These are phyloP conservation scores for Haplochromis burtoni DNA, from an alignment of 2,113 vertebrate genomes.

Conservation along the genomic window DNA sequence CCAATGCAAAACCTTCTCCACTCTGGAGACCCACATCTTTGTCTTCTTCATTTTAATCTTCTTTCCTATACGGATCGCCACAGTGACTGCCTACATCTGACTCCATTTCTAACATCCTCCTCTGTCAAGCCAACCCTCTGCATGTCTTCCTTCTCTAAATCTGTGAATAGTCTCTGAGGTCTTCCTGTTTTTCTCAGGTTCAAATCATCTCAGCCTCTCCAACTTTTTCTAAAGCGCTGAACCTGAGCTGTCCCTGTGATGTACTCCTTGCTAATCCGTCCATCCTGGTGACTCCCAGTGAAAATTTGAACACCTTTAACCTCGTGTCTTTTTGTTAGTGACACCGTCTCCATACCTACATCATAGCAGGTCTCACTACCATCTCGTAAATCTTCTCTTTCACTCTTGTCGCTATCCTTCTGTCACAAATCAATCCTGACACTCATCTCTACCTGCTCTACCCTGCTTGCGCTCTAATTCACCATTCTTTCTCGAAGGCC, in stretches of 20 bases:
- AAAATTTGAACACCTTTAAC: not conserved
- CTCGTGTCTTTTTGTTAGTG: not conserved
- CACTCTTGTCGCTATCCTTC: not conserved
- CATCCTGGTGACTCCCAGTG: not conserved
- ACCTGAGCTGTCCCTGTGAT: not conserved
- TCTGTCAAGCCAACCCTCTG: not conserved
- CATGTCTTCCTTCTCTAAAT: not conserved
- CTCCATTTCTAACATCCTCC: not conserved
- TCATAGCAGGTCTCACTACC: not conserved
- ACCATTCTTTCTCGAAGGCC: not conserved
- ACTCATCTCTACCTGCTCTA: not conserved
- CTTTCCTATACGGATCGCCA: not conserved
- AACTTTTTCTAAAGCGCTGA: not conserved
- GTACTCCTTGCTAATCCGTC: not conserved
- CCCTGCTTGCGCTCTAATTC: not conserved
- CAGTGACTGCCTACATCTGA: not conserved
- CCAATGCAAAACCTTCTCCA: not conserved
- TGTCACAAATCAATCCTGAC: not conserved
- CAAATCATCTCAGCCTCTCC: not conserved
- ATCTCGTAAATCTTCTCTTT: not conserved
- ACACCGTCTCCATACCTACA: not conserved
- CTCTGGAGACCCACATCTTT: not conserved
- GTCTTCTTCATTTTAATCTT: not conserved
- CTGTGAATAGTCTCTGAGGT: not conserved
- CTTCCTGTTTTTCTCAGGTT: not conserved